Evolutionary conservation across 2,888 invertebrate genomes (phyloP), one percentile per base, ranked within the genome.

Genomic region (Megamerina dolium): DNA sequence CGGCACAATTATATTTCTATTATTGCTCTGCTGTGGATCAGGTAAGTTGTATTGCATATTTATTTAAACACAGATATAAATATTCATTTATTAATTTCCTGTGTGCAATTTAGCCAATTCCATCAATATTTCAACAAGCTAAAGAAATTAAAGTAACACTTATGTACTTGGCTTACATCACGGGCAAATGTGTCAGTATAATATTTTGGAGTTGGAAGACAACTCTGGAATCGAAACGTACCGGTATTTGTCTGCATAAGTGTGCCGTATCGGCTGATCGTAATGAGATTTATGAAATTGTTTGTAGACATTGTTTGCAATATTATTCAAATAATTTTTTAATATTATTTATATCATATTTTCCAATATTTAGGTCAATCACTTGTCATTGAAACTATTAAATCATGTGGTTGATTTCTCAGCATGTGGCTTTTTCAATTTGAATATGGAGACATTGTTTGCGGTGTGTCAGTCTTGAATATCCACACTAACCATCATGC

Each of bases 361-460:
- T 23, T 8, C 10, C 10, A 31, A 23, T n/a, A n/a, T 42, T 19
- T 30, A 65, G 64, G 58, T 64, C 2, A 72, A 72, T 56, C 72
- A 72, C 49, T 57, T 72, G 32, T 72, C 72, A 3, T 46, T 72
- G 21, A 72, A 72, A 44, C 47, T 72, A 26, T 58, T 72, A 3
- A 70, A 72, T 55, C 72, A 72, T 53, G 60, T 61, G 1, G 60
- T 69, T 10, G 64, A 68, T 42, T 72, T 72, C 46, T 70, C 68
- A 12, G 72, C 69, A 12, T 70, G 70, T 43, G 72, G 72, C 10
- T 72, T 70, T 46, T 72, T 72, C 26, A 62, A 67, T 3, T 49
- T 72, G 41, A 68, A 70, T 48, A 72, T 72, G 72, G 64, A 64
- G 39, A 72, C 72, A 2, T 48, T 72, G 19, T 72, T 70, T 50